Percentiles rank a stretch among this genome's conserved stretches.
phyloP scores from a whole-genome alignment of 2,113 vertebrate species.

The Desmodus rotundus region DNA sequence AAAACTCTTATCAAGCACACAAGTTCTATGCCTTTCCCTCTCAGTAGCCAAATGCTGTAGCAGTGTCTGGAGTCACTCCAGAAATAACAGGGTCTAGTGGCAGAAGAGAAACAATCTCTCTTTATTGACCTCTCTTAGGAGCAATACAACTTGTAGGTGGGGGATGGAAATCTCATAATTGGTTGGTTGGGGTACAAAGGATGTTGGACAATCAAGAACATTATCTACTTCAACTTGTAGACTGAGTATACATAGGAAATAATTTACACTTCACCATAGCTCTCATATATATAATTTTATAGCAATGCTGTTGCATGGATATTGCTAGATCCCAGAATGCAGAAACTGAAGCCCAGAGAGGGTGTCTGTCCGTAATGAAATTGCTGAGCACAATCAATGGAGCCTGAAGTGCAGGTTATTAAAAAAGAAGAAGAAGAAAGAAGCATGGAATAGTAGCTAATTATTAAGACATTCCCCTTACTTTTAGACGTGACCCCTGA shows the following conservation, averaged over 20 bases:
- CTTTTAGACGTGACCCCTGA: neutral
- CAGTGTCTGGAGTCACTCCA: neutral
- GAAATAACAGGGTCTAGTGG: neutral
- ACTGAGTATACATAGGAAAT: neutral
- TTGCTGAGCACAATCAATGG: neutral
- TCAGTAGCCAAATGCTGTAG: neutral
- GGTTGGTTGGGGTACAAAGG: neutral
- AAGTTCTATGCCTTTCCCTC: neutral
- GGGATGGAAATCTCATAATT: neutral
- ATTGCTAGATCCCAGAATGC: neutral
- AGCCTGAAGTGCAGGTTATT: neutral
- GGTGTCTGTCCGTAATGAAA: neutral
- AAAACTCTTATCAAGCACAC: neutral
- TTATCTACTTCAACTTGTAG: neutral
- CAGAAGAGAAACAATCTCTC: neutral
- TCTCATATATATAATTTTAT: neutral
- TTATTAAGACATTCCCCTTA: neutral
- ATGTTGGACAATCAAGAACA: neutral
- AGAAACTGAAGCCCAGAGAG: neutral
- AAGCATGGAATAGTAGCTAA: neutral
- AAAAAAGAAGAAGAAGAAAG: neutral
- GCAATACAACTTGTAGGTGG: neutral
- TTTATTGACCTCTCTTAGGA: neutral
- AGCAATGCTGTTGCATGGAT: neutral
- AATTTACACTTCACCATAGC: neutral